Evolutionary conservation across 2,888 invertebrate species (phyloP).

Genomic region (Leptinotarsa tumamoca): DNA sequence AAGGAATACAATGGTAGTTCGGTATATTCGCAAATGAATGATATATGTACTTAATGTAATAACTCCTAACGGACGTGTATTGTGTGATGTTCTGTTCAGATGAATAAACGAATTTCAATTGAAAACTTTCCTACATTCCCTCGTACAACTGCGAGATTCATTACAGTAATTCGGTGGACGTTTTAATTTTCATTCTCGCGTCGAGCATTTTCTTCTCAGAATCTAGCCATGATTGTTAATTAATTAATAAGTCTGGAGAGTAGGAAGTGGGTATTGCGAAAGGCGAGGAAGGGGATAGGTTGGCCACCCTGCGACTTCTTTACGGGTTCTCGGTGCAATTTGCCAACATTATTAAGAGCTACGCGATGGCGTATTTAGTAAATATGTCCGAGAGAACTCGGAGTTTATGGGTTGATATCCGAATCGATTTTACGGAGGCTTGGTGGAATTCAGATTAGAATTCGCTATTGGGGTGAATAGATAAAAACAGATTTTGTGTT

Average conservation of each 20-base stretch:
- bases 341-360: constrained; percentile 66
- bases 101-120: too few relatives aligned
- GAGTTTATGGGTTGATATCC: constrained; percentile 33
- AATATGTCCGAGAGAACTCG: constrained; percentile 65
- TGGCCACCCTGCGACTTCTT: constrained; percentile 55
- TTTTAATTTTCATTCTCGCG: constrained; percentile 65
- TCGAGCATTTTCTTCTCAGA: constrained; percentile 59
- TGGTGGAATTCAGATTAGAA: neutral
- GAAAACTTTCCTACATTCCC: neutral
- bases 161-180: constrained; percentile 60
- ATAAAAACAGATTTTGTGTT: neutral
- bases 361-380: constrained; percentile 60
- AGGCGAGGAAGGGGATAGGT: constrained; percentile 22
- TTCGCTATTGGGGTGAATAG: neutral
- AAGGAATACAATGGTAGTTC: too few relatives aligned
- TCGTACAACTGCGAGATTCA: constrained; percentile 52
- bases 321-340: constrained; percentile 62
- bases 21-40: too few relatives aligned
- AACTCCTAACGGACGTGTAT: too few relatives aligned
- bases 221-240: constrained; percentile 66
- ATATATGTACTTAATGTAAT: too few relatives aligned
- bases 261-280: constrained; percentile 19
- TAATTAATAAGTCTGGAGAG: constrained; percentile 64
- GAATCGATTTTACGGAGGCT: neutral
- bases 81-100: too few relatives aligned